These are phyloP conservation scores for Melanerpes formicivorus DNA, from an alignment of 2,113 vertebrate genomes.

Conservation along the genomic window DNA sequence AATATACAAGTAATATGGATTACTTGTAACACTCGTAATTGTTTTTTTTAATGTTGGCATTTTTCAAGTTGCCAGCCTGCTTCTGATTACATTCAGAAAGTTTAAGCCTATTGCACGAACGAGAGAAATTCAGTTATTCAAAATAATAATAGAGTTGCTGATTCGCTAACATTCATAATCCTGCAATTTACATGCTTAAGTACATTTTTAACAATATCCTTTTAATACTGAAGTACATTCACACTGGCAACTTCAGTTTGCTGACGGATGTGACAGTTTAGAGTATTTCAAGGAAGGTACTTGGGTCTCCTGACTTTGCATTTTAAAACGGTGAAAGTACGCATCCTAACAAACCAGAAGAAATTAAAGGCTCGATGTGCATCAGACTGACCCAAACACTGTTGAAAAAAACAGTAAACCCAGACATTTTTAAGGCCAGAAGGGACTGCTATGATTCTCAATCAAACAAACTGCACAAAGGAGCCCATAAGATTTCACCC, in stretches of 20 bases:
- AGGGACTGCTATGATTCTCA: neutral
- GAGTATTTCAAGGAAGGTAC: neutral
- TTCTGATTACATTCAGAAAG: neutral
- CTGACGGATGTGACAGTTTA: neutral
- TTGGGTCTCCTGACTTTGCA: neutral
- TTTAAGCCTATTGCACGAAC: neutral
- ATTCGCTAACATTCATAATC: neutral
- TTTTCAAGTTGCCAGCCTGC: neutral
- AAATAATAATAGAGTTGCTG: slow-evolving; percentile 2
- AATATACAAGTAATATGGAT: neutral
- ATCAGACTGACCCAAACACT: neutral
- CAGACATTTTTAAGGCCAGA: neutral
- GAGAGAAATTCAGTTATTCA: neutral
- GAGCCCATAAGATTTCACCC: neutral
- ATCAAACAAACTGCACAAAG: neutral
- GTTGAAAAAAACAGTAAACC: slow-evolving; percentile 7
- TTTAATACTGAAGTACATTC: neutral
- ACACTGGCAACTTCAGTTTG: neutral
- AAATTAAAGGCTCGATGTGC: neutral
- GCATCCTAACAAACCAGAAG: neutral
- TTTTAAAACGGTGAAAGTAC: neutral
- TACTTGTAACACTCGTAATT: neutral
- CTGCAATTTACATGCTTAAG: neutral
- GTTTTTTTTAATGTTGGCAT: neutral
- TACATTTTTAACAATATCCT: neutral